These are phyloP conservation scores for Cheilosia grossa DNA, from an alignment of 2,888 invertebrate genomes.

Conservation along the genomic window DNA sequence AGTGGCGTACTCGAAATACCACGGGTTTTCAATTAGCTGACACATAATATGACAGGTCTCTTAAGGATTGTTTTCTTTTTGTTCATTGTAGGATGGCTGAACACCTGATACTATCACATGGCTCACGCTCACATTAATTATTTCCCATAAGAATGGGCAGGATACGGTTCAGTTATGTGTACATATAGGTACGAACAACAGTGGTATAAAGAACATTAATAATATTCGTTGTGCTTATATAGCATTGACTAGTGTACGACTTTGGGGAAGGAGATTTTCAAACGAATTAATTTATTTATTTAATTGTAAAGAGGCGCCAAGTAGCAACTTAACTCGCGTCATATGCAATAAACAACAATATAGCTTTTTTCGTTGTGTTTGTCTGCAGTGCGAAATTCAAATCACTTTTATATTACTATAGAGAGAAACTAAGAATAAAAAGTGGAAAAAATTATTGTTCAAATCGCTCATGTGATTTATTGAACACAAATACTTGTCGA, in stretches of 20 bases:
- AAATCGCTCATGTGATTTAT: too few species aligned
- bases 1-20: conserved; percentile 26
- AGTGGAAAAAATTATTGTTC: too few species aligned
- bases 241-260: background rate
- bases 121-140: conserved; percentile 30
- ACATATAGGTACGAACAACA: too few species aligned
- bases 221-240: conserved; percentile 5
- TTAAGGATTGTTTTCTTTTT: conserved; percentile 1
- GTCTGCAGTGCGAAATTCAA: too few species aligned
- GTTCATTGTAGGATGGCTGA: conserved; percentile 10
- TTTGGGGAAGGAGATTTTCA: conserved; percentile 15
- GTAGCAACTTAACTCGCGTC: background rate
- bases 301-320: conserved; percentile 34
- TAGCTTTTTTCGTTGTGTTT: too few species aligned
- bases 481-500: too few species aligned
- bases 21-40: conserved; percentile 50
- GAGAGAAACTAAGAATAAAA: too few species aligned
- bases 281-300: conserved; percentile 37
- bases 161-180: background rate
- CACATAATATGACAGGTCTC: conserved; percentile 57
- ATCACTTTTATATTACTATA: too few species aligned
- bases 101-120: conserved; percentile 27
- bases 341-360: too few species aligned
- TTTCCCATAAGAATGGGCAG: conserved; percentile 33
- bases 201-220: too few species aligned